These are phyloP conservation scores for Leptopilina drosophilae DNA, from an alignment of 2,888 invertebrate species.

Conservation along the genomic window DNA sequence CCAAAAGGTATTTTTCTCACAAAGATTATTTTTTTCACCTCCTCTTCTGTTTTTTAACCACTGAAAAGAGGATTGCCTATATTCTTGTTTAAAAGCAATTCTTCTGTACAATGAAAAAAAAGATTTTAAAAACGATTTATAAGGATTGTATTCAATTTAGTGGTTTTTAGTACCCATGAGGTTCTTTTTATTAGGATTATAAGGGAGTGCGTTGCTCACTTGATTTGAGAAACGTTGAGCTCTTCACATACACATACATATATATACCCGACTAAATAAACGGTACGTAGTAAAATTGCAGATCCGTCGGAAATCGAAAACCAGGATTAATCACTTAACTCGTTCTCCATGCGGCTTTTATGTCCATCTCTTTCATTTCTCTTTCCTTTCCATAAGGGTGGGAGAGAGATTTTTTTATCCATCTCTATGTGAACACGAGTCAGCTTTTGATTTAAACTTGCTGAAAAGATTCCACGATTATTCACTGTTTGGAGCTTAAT, in stretches of 20 bases:
- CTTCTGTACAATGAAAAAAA: not conserved
- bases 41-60: no score
- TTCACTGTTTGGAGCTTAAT: not conserved
- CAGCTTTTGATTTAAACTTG: slow-evolving; percentile 9
- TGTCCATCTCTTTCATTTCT: slow-evolving; percentile 8
- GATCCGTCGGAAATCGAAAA: slow-evolving; percentile 9
- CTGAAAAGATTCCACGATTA: slow-evolving; percentile 5
- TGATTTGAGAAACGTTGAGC: not conserved
- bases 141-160: not conserved
- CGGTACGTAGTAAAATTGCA: slow-evolving; percentile 1
- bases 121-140: not conserved
- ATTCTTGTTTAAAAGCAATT: no score
- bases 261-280: not conserved
- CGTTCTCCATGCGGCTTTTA: slow-evolving; percentile 3
- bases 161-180: not conserved
- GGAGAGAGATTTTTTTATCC: no score
- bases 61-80: no score
- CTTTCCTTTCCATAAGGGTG: not conserved
- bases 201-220: not conserved
- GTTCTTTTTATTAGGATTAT: not conserved
- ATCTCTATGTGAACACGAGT: not conserved
- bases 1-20: no score
- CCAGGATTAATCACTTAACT: slow-evolving; percentile 12
- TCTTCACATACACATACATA: not conserved
- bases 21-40: no score